Percentiles rank a stretch among this genome's conserved stretches.
Conservation (phyloP, 2,888 invertebrate species). For the Microplitis deprimator region DNA sequence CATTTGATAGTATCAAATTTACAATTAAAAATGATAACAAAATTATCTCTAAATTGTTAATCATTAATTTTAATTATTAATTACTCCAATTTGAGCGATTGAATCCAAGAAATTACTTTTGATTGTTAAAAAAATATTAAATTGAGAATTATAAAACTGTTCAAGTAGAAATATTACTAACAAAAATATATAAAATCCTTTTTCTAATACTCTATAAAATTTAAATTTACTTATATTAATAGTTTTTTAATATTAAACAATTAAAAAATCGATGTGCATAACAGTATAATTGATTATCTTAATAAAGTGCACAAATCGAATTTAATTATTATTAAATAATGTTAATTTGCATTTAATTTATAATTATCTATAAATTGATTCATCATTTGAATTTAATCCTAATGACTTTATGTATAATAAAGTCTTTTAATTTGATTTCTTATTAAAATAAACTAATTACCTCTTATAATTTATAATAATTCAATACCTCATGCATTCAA, state of each 20-base stretch:
- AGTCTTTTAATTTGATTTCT: neutral
- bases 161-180: constrained; percentile 45
- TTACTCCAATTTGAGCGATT: neutral
- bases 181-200: constrained; percentile 47
- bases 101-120: neutral
- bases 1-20: neutral
- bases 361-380: constrained; percentile 6
- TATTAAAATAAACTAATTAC: neutral
- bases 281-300: constrained; percentile 21
- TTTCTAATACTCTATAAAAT: constrained; percentile 1
- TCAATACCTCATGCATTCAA: constrained; percentile 44
- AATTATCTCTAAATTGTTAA: neutral
- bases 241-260: neutral
- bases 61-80: neutral
- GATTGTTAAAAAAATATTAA: neutral
- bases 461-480: constrained; percentile 17
- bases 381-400: neutral
- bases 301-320: constrained; percentile 27
- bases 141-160: neutral
- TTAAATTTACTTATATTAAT: neutral
- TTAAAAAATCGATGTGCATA: constrained; percentile 3
- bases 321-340: neutral
- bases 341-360: constrained; percentile 4
- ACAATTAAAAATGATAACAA: neutral
- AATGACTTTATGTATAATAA: neutral